A percentile compares a stretch with the other conserved stretches of the same genome.
Conservation (phyloP, 2,888 invertebrate genomes). For the Lycia hirtaria region DNA sequence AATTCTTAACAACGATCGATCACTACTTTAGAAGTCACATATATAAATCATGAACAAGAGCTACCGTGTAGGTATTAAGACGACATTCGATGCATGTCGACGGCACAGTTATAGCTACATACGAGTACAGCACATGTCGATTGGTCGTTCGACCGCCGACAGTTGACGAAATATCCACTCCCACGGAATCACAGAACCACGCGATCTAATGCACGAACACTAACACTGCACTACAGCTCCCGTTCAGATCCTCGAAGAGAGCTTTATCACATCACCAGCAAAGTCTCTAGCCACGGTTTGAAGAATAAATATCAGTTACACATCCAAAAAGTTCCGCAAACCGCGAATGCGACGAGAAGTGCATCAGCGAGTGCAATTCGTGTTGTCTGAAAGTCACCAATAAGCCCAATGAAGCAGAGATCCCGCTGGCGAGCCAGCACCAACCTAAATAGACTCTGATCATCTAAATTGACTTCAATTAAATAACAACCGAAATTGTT, state of each 20-base stretch:
- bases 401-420: constrained; percentile 85
- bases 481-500: constrained; percentile 86
- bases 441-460: constrained; percentile 86
- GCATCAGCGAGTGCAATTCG: constrained; percentile 85
- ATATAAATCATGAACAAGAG: too few relatives aligned
- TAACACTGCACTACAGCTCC: constrained; percentile 25
- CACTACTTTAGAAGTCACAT: too few relatives aligned
- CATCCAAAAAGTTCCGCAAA: constrained; percentile 52
- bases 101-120: constrained; percentile 17
- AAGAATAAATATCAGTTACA: constrained; percentile 50
- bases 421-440: constrained; percentile 84
- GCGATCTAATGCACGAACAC: constrained; percentile 34
- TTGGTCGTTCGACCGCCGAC: constrained; percentile 25
- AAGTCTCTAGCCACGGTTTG: not conserved
- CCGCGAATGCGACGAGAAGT: constrained; percentile 76
- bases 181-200: constrained; percentile 37
- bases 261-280: constrained; percentile 24
- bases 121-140: constrained; percentile 16
- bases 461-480: constrained; percentile 86
- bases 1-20: too few relatives aligned
- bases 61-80: too few relatives aligned
- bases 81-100: not conserved
- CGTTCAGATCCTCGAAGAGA: constrained; percentile 13
- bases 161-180: constrained; percentile 42
- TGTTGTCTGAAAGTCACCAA: constrained; percentile 85